Evolutionary conservation across 1,140 invertebrate species (phyloP).

Genomic region (Idris sp.): DNA sequence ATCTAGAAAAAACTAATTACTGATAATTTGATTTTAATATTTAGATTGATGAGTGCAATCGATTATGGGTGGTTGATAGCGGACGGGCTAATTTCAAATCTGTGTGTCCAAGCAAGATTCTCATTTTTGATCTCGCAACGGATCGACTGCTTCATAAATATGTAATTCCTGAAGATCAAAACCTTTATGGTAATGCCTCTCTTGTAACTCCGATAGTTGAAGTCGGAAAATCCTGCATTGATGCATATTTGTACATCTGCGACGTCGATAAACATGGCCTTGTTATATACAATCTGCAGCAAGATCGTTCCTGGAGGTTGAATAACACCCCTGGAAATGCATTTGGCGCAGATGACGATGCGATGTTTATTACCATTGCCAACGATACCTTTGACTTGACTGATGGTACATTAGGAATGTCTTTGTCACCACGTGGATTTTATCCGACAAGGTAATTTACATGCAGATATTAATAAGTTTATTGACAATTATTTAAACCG

Average conservation of each 20-base stretch:
- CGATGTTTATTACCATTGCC: slow-evolving; percentile 73
- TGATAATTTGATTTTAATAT: slow-evolving; percentile 43
- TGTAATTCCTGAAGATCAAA: slow-evolving; percentile 70
- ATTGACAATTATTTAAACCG: too few relatives aligned
- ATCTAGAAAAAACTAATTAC: slow-evolving; percentile 29
- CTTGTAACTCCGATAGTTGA: slow-evolving; percentile 75
- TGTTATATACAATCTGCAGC: slow-evolving; percentile 71
- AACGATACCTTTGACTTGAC: slow-evolving; percentile 73
- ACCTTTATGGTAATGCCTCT: slow-evolving; percentile 67
- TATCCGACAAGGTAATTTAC: slow-evolving; percentile 70
- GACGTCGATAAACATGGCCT: slow-evolving; percentile 75
- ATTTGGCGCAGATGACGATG: slow-evolving; percentile 74
- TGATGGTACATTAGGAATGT: slow-evolving; percentile 75
- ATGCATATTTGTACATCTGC: slow-evolving; percentile 75
- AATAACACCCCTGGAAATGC: slow-evolving; percentile 75
- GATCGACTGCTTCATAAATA: slow-evolving; percentile 79
- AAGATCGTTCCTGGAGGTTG: slow-evolving; percentile 74
- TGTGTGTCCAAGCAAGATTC: slow-evolving; percentile 78
- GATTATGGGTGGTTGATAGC: slow-evolving; percentile 81
- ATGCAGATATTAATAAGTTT: too few relatives aligned
- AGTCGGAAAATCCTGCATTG: slow-evolving; percentile 71
- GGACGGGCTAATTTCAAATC: slow-evolving; percentile 75
- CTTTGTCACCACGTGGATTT: slow-evolving; percentile 74
- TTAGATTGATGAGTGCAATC: slow-evolving; percentile 80
- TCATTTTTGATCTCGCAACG: slow-evolving; percentile 80